Conservation (phyloP, 1,140 invertebrate species). For the Drosophila gunungcola region DNA sequence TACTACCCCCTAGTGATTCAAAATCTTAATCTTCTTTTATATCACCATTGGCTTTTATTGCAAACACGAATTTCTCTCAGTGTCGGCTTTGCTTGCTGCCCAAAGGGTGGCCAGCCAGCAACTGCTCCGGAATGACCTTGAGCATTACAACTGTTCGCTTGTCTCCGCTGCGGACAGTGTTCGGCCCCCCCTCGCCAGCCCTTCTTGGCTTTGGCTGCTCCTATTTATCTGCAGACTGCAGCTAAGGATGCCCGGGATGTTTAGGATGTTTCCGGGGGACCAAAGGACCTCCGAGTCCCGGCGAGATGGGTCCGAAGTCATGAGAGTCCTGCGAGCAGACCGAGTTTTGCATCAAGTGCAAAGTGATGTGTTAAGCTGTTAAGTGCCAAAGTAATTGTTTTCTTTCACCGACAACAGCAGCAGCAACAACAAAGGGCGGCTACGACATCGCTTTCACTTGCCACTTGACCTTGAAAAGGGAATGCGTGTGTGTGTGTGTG, state of each 20-base stretch:
- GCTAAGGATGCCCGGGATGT: slow-evolving; percentile 39
- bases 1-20: too few relatives aligned
- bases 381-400: slow-evolving; percentile 84
- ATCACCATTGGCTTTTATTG: too few relatives aligned
- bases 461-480: slow-evolving; percentile 70
- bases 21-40: too few relatives aligned
- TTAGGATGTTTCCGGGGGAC: slow-evolving; percentile 16
- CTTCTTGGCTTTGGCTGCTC: slow-evolving; percentile 26
- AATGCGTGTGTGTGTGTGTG: slow-evolving; percentile 4
- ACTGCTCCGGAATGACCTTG: slow-evolving; percentile 76
- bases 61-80: slow-evolving; percentile 8
- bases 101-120: slow-evolving; percentile 44
- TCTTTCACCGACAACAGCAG: slow-evolving; percentile 65
- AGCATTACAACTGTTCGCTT: slow-evolving; percentile 72
- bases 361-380: slow-evolving; percentile 82
- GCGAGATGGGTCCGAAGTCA: slow-evolving; percentile 8
- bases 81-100: slow-evolving; percentile 31
- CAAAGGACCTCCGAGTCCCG: slow-evolving; percentile 1
- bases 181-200: neutral
- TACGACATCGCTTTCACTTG: slow-evolving; percentile 72
- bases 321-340: slow-evolving; percentile 25
- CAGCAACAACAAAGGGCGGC: slow-evolving; percentile 24
- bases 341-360: slow-evolving; percentile 73
- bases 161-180: slow-evolving; percentile 37
- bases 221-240: slow-evolving; percentile 58